Conservation (phyloP, 2,888 invertebrate genomes). For the Drosophila nigricruria region DNA sequence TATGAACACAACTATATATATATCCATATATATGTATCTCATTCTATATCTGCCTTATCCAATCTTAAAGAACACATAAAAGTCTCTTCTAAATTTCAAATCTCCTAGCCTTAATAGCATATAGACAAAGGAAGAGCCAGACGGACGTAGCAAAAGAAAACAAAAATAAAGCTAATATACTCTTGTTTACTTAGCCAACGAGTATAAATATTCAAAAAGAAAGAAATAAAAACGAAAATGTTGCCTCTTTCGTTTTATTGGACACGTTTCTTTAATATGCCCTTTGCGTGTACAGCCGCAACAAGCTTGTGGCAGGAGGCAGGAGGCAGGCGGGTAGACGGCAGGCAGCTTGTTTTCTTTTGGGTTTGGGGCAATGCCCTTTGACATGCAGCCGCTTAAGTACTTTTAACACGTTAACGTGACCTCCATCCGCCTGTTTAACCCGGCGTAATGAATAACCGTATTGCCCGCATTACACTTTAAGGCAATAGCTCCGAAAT, state of each 20-base stretch:
- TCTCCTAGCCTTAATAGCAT: background rate
- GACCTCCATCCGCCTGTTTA: constrained; percentile 11
- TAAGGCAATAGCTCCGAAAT: constrained; percentile 14
- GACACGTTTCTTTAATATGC: constrained; percentile 65
- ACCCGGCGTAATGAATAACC: constrained; percentile 8
- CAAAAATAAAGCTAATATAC: constrained; percentile 3
- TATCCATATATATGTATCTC: no score
- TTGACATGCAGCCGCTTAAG: constrained; percentile 50
- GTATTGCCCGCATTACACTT: constrained; percentile 5
- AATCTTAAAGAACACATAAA: background rate
- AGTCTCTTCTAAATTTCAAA: background rate
- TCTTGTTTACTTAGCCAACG: background rate
- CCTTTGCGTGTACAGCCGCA: constrained; percentile 59
- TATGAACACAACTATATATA: no score
- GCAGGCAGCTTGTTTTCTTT: background rate
- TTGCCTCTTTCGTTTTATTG: constrained; percentile 11
- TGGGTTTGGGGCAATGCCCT: constrained; percentile 32
- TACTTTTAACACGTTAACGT: constrained; percentile 74
- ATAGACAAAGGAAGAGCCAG: background rate
- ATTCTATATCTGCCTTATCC: background rate
- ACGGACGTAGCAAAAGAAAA: background rate
- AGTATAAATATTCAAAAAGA: constrained; percentile 18
- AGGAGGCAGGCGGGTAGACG: no score
- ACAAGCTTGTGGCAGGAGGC: background rate
- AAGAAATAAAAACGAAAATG: constrained; percentile 42